Percentiles rank a stretch among this genome's conserved stretches.
phyloP scores from a whole-genome alignment of 2,797 vertebrate species.

The Sebastes itinus region DNA sequence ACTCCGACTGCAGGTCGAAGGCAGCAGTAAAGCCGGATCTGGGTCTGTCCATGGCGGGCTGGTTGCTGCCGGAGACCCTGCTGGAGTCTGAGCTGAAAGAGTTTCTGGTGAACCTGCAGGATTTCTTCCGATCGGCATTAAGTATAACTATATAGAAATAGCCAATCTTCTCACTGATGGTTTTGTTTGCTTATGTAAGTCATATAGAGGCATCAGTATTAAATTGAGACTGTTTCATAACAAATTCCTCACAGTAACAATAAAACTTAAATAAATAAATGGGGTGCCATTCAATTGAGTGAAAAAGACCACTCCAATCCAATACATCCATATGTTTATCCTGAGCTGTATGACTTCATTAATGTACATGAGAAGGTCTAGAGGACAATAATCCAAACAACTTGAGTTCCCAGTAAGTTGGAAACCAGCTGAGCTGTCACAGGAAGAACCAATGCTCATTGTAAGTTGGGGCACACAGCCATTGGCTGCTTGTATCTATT shows the following conservation, averaged over 20 bases:
- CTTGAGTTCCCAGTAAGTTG: not conserved
- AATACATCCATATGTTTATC: not conserved
- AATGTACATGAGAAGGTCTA: not conserved
- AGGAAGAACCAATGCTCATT: accelerated
- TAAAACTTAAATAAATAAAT: not conserved
- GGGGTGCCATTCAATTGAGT: not conserved
- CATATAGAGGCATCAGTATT: not conserved
- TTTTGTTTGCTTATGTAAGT: not conserved
- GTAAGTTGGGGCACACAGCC: no score
- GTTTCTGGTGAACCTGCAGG: not conserved
- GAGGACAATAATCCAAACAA: no score
- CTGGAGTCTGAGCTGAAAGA: no score
- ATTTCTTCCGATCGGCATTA: not conserved
- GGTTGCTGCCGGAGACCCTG: no score
- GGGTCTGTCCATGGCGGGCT: no score
- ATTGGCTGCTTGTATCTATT: no score
- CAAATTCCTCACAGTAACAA: not conserved
- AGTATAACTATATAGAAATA: no score
- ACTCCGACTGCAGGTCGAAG: no score
- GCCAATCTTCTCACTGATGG: not conserved
- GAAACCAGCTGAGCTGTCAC: not conserved
- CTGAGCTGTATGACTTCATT: not conserved
- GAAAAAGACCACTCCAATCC: not conserved
- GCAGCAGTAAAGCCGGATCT: no score
- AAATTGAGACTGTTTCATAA: not conserved